These are phyloP conservation scores for Trochalopteron elliotii DNA, from an alignment of 2,113 vertebrate species.

Conservation along the genomic window DNA sequence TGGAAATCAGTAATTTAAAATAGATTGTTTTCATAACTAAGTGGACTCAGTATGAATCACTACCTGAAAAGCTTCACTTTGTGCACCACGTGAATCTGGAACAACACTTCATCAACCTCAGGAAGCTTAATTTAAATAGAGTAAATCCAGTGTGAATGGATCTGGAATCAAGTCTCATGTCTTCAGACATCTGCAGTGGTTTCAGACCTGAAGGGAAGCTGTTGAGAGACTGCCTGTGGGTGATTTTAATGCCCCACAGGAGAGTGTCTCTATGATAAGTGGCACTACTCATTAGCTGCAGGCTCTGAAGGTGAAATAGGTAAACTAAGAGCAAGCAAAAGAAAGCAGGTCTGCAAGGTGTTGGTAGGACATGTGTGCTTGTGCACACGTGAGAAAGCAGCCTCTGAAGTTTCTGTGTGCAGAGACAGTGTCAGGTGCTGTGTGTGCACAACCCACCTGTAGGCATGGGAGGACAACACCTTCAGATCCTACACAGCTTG, in stretches of 20 bases:
- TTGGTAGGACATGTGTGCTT: neutral
- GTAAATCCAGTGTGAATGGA: neutral
- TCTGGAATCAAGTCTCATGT: neutral
- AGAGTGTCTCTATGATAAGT: neutral
- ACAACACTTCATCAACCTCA: neutral
- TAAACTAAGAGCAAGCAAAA: neutral
- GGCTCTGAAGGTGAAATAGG: slow-evolving; percentile 45
- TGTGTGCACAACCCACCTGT: neutral
- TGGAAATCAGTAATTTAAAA: slow-evolving; percentile 10
- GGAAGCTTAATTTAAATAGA: neutral
- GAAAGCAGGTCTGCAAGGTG: neutral
- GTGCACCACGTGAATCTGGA: neutral
- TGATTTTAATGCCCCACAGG: slow-evolving; percentile 10
- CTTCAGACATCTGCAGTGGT: neutral
- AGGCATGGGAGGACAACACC: neutral
- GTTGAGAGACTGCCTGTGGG: neutral
- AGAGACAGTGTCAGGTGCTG: neutral
- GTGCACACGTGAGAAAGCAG: neutral
- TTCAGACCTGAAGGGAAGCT: neutral
- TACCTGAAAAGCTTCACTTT: neutral
- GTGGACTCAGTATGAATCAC: neutral
- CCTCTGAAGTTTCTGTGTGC: neutral
- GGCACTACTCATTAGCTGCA: neutral
- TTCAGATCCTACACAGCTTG: neutral
- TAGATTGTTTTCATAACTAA: neutral